These are phyloP conservation scores for Halcyon leucocephala DNA, from an alignment of 2,797 vertebrate species.

Conservation along the genomic window DNA sequence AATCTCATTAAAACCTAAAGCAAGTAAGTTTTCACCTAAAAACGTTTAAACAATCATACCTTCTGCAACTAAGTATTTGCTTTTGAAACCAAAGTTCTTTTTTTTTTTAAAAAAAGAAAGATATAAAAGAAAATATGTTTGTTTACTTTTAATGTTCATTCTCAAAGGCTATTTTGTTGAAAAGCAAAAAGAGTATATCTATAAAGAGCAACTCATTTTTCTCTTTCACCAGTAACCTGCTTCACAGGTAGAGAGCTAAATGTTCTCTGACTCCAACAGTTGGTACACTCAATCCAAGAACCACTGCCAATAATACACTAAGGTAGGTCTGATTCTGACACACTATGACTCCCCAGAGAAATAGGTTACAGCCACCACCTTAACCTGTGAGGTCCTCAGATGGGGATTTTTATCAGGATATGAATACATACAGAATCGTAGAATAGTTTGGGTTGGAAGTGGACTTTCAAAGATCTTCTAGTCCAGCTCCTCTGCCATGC, in stretches of 20 bases:
- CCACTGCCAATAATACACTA: fast-evolving
- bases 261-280: not conserved
- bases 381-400: not conserved
- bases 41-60: not conserved
- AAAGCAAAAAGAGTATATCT: not conserved
- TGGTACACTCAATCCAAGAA: not conserved
- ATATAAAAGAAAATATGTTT: not conserved
- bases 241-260: not conserved
- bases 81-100: not conserved
- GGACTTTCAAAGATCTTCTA: not conserved
- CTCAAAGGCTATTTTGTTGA: not conserved
- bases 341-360: fast-evolving
- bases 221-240: not conserved
- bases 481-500: not conserved
- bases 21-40: not conserved
- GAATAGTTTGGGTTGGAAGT: not conserved
- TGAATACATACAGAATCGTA: not conserved
- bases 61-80: not conserved
- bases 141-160: not conserved
- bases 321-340: no score
- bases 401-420: not conserved
- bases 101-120: not conserved
- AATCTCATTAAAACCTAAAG: not conserved
- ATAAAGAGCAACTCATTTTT: not conserved
- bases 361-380: not conserved